Evolutionary conservation across 2,888 invertebrate species (phyloP).

Genomic region (Syrista parreyssii): DNA sequence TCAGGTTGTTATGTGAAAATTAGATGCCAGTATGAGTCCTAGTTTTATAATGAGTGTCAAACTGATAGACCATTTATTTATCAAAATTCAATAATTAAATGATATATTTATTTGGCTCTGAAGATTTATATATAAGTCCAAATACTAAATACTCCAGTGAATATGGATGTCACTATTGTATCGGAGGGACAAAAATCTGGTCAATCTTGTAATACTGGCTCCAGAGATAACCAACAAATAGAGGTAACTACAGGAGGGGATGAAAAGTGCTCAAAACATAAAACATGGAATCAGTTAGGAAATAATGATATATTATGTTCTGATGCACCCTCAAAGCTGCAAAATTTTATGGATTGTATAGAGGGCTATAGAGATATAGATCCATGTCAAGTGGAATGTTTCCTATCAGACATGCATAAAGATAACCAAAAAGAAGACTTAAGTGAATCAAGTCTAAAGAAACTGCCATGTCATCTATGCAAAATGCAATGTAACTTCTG

Average conservation of each 20-base stretch:
- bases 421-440: not conserved
- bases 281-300: not conserved
- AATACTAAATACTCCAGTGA: not conserved
- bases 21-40: not conserved
- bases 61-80: not conserved
- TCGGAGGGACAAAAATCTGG: not conserved
- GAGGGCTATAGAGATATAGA: constrained; percentile 14
- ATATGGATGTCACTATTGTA: not conserved
- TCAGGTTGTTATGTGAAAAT: not conserved
- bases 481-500: not conserved
- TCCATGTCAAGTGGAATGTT: constrained; percentile 17
- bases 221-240: not conserved
- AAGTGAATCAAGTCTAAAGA: not conserved
- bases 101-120: not conserved
- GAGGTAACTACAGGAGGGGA: not conserved
- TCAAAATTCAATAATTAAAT: not conserved
- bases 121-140: not conserved
- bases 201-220: not conserved
- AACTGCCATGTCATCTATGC: constrained; percentile 14
- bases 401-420: constrained; percentile 12
- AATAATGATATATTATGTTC: not conserved
- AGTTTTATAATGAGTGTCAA: not conserved
- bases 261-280: not conserved
- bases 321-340: not conserved
- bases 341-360: not conserved